Base-by-base conservation (phyloP, 2,113 vertebrate species). In the Eulemur rufifrons region DNA sequence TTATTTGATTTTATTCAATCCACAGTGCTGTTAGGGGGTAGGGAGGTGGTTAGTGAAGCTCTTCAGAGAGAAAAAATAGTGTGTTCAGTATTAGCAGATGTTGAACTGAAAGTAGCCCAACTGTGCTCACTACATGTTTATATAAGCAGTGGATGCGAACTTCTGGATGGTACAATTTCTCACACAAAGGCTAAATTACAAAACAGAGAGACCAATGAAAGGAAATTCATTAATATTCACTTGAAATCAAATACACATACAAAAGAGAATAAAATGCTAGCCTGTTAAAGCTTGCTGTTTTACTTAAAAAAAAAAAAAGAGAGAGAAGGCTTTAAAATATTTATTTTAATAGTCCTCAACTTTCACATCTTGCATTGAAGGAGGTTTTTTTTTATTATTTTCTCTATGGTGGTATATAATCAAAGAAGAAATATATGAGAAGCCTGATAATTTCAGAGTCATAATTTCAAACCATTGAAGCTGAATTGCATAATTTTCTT, bases 381-480 rank as follows among this genome's bases (percentile, higher is more conserved):
- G 85, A 95, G 42, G 42, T 86, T 84, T 94, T 34, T 88, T 81
- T 52, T 63, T 59, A 86, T 92, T 95, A 64, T 11, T 98, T 98
- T 98, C 94, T 98, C 96, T 96, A 1, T 93, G 95, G 95, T 97
- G 89, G 52, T 54, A 82, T 90, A 95, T 88, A 98, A 98, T 98
- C 98, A 99, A 99, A 99, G 98, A 94, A 95, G 92, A 94, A 37
- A 3, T 80, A 32, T 95, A 95, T 54, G 95, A 97, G 93, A 66
- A 94, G 86, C 87, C 88, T 90, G 89, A 98, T 98, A 98, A 98
- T 98, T 99, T 95, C 96, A 97, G 98, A 98, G 96, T 97, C 97
- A 98, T 98, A 98, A 98, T 99, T 99, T 98, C 95, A 98, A 98
- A 97, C 98, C 97, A 98, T 98, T 99, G 98, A 98, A 98, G 94